A percentile compares a stretch with the other conserved stretches of the same genome.
These are phyloP conservation scores for Burhinus oedicnemus DNA, from an alignment of 2,113 vertebrate genomes.

Conservation along the genomic window DNA sequence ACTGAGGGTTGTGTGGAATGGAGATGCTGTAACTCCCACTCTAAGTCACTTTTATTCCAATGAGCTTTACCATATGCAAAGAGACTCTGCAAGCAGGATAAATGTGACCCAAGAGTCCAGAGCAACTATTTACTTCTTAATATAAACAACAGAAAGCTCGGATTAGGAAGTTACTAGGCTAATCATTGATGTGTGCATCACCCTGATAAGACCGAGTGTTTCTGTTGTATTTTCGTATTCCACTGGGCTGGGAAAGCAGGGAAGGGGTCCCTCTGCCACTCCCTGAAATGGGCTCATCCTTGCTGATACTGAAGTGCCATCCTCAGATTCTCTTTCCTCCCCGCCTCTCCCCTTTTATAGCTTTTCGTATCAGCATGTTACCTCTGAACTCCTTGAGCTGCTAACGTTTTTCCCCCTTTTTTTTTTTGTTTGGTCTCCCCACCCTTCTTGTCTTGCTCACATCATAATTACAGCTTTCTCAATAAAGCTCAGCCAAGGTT, in stretches of 20 bases:
- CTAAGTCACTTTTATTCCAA: not conserved
- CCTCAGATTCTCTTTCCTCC: not conserved
- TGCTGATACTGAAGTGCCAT: not conserved
- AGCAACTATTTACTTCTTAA: not conserved
- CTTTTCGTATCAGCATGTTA: not conserved
- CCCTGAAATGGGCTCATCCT: not conserved
- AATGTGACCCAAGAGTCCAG: not conserved
- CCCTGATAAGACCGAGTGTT: not conserved
- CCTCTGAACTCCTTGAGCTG: not conserved
- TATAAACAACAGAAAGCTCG: not conserved
- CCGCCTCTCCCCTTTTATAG: not conserved
- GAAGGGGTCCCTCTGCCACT: not conserved
- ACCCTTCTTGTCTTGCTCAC: not conserved
- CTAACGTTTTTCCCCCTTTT: too few relatives aligned
- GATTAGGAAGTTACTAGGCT: not conserved
- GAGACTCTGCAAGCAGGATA: not conserved
- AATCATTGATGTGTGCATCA: not conserved
- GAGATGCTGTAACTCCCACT: not conserved
- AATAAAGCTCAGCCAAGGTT: not conserved
- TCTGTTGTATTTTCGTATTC: not conserved
- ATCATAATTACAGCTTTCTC: not conserved
- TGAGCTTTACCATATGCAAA: not conserved
- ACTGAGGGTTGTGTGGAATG: not conserved
- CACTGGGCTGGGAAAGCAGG: not conserved
- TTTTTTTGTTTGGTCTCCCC: not conserved